Conservation (phyloP, 2,888 invertebrate species). For the Platycheirus rosarum region DNA sequence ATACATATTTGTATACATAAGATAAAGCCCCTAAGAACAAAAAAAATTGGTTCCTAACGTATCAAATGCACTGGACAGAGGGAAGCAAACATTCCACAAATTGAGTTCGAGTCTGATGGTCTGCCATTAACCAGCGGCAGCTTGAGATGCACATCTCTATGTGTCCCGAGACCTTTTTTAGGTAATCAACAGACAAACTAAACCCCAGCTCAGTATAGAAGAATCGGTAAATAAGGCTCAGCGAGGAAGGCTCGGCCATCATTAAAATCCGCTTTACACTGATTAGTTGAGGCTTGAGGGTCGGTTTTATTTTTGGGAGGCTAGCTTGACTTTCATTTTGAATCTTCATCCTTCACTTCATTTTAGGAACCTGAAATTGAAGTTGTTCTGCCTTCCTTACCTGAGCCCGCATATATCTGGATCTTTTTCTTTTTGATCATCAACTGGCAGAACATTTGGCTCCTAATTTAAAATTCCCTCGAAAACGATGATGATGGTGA, state of each 20-base stretch:
- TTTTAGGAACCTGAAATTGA: slow-evolving; percentile 21
- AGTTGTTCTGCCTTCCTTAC: background rate
- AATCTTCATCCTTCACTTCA: slow-evolving; percentile 30
- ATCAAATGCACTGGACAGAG: slow-evolving; percentile 35
- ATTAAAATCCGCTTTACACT: slow-evolving; percentile 73
- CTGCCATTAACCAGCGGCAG: slow-evolving; percentile 41
- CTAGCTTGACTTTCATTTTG: slow-evolving; percentile 59
- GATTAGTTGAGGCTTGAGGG: slow-evolving; percentile 71
- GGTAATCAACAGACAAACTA: slow-evolving; percentile 59
- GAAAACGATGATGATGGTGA: slow-evolving; percentile 48
- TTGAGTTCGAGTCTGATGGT: slow-evolving; percentile 48
- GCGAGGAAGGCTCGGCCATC: slow-evolving; percentile 74
- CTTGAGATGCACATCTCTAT: slow-evolving; percentile 30
- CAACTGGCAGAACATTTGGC: slow-evolving; percentile 51
- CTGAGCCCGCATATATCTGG: slow-evolving; percentile 25
- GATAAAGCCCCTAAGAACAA: slow-evolving; percentile 1
- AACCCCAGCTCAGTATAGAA: slow-evolving; percentile 35
- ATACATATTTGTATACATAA: background rate
- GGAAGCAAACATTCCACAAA: slow-evolving; percentile 45
- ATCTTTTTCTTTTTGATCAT: slow-evolving; percentile 21
- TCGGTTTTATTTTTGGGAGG: slow-evolving; percentile 15
- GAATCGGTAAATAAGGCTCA: slow-evolving; percentile 72
- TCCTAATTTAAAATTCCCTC: slow-evolving; percentile 71
- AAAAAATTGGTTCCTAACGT: slow-evolving; percentile 64
- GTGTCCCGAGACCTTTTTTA: slow-evolving; percentile 40